These are phyloP conservation scores for Tiphia femorata DNA, from an alignment of 2,888 invertebrate species.

Conservation along the genomic window DNA sequence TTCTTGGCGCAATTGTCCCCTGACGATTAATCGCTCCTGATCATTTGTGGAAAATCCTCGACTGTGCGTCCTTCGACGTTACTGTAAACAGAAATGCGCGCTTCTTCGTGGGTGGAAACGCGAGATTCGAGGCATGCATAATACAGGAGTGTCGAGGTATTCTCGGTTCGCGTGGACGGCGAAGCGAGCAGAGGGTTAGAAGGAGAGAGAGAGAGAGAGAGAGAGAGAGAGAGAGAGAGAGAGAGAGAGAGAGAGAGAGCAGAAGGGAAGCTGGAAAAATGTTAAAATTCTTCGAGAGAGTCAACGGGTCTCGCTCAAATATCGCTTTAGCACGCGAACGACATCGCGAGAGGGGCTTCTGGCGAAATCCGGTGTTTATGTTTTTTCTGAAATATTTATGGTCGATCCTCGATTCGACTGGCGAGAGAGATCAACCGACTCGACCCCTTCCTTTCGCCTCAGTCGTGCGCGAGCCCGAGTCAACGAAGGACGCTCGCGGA, in stretches of 20 bases:
- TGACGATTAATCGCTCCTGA: slow-evolving; percentile 16
- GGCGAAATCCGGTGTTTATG: slow-evolving; percentile 32
- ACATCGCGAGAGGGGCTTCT: slow-evolving; percentile 31
- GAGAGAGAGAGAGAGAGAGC: too few species aligned
- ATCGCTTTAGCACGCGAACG: slow-evolving; percentile 33
- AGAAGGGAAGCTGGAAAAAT: slow-evolving; percentile 32
- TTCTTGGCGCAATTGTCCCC: slow-evolving; percentile 12
- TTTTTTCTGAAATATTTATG: slow-evolving; percentile 46
- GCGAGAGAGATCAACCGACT: neutral
- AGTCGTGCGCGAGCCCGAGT: too few species aligned
- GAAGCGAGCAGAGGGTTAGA: too few species aligned
- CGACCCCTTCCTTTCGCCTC: neutral
- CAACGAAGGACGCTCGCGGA: too few species aligned
- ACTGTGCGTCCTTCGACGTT: slow-evolving; percentile 7
- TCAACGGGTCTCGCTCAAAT: slow-evolving; percentile 39
- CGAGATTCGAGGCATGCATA: slow-evolving; percentile 40
- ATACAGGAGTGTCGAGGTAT: slow-evolving; percentile 39
- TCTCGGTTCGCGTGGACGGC: too few species aligned
- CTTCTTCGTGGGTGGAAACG: slow-evolving; percentile 33
- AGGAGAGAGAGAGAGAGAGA: too few species aligned
- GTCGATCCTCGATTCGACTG: neutral
- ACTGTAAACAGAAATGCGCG: slow-evolving; percentile 8
- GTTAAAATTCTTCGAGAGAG: slow-evolving; percentile 39
- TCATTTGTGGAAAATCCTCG: slow-evolving; percentile 19
- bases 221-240: too few species aligned